Percentiles rank a stretch among this genome's conserved stretches.
Evolutionary conservation across 2,797 vertebrate genomes (phyloP).

Genomic region (Paratrypauchen microcephalus): DNA sequence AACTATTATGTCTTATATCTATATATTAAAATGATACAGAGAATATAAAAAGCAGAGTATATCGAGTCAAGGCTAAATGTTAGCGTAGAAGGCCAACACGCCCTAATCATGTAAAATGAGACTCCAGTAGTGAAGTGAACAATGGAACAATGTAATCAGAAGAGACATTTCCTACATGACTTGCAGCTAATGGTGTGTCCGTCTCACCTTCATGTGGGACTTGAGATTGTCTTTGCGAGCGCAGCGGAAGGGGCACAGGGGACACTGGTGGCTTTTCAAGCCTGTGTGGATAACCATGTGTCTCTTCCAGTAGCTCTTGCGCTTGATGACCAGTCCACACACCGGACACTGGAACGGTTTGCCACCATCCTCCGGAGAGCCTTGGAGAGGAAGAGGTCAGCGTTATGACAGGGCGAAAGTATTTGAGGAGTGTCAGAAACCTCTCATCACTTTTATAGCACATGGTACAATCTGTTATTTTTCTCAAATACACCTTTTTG

Average conservation of each 20-base stretch:
- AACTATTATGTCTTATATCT: neutral
- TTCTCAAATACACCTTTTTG: conserved; percentile 9
- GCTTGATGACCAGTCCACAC: conserved; percentile 98
- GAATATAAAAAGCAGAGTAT: neutral
- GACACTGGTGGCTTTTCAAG: conserved; percentile 99
- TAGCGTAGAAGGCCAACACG: neutral
- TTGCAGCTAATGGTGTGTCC: conserved; percentile 8
- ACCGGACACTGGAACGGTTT: conserved; percentile 99
- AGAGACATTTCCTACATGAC: conserved; percentile 1
- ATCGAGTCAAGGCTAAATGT: neutral
- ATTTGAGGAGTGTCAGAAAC: conserved; percentile 18
- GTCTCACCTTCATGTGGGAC: conserved; percentile 98
- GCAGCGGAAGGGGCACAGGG: conserved; percentile 96
- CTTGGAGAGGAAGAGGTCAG: conserved; percentile 57
- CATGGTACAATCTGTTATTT: conserved; percentile 2
- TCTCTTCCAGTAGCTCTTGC: conserved; percentile 99
- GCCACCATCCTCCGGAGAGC: conserved; percentile 94
- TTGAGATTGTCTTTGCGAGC: conserved; percentile 99
- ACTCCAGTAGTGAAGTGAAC: neutral
- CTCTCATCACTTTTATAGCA: conserved; percentile 7
- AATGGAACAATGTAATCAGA: conserved; percentile 3
- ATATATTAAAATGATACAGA: too few relatives aligned
- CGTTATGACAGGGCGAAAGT: conserved; percentile 24
- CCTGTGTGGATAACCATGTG: conserved; percentile 99
- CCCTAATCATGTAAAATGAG: neutral